Base-by-base conservation (phyloP, 2,797 vertebrate genomes). In the Anguilla obscura region DNA sequence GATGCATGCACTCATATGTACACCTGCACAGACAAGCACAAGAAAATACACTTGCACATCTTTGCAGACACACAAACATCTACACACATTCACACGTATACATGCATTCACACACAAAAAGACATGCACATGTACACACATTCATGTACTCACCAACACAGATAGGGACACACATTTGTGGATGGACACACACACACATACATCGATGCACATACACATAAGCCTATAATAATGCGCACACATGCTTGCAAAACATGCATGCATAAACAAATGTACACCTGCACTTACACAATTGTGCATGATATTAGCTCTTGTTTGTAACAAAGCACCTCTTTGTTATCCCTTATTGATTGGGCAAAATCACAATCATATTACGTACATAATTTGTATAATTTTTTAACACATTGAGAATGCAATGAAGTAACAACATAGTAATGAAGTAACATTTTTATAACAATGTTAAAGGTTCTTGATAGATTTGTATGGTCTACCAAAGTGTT, bases 381-480 rank as follows among this genome's bases (percentile, higher is more conserved):
- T n/a, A 24, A 6, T 66, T 24, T 66, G 3, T 24, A n/a, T 66
- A 7, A 2, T 66, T n/a, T 9, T 24, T 66, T n/a, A 6, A 16
- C 21, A 66, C 24, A 66, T n/a, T 66, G 21, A 24, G 60, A 66
- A 66, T n/a, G 21, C 60, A 66, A 66, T n/a, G 24, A 66, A 24
- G 21, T 24, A 24, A 66, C 21, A n/a, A 7, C 4, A 66, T 1
- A 12, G 4, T 66, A 66, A 66, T 66, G 21, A 66, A 66, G 24
- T 66, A 66, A 21, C 56, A n/a, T 69, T 71, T 33, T 30, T 30
- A 30, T 12, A 71, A 12, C 30, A 71, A 71, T 12, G 3, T 4
- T 66, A 24, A 66, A 66, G 21, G 60, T n/a, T 58, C 63, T 66
- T 66, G 63, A 66, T 74, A 74, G 63, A 27, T 66, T 74, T 74